Evolutionary conservation across 92 coral and sea anemone species (phyloP).

Genomic region (Porites lobata): DNA sequence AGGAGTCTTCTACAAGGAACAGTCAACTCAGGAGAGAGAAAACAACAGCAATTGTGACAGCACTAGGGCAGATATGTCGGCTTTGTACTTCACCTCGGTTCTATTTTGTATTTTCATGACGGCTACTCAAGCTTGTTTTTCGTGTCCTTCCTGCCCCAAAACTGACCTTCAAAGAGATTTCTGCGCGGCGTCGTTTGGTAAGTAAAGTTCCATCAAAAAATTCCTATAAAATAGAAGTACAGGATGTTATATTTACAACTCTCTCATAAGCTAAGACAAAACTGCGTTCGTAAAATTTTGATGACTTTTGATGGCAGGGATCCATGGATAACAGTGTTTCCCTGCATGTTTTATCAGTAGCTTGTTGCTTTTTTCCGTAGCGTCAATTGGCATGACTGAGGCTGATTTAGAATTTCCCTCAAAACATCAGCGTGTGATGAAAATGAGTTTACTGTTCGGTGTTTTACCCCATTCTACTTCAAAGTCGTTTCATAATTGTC

Average conservation of each 20-base stretch:
- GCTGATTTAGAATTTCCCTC: no score
- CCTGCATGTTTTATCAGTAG: no score
- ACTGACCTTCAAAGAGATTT: slow-evolving; percentile 7
- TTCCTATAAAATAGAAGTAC: background rate
- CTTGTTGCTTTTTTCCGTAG: no score
- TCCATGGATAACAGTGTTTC: no score
- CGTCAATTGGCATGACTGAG: no score
- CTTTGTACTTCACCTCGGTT: background rate
- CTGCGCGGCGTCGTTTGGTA: slow-evolving; percentile 3
- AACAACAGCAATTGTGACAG: background rate
- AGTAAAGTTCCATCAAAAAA: background rate
- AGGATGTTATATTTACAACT: background rate
- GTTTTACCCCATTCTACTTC: no score
- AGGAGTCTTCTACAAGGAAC: background rate
- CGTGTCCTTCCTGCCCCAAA: background rate
- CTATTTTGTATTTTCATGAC: background rate
- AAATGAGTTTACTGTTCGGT: no score
- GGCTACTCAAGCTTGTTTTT: background rate
- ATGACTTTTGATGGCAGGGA: no score
- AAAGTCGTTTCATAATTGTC: no score
- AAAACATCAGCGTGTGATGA: no score
- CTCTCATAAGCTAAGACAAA: background rate
- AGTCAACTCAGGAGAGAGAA: background rate
- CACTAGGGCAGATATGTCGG: background rate
- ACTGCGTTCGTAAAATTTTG: no score